Evolutionary conservation across 1,140 invertebrate genomes (phyloP).

Genomic region (Drosophila cardini): DNA sequence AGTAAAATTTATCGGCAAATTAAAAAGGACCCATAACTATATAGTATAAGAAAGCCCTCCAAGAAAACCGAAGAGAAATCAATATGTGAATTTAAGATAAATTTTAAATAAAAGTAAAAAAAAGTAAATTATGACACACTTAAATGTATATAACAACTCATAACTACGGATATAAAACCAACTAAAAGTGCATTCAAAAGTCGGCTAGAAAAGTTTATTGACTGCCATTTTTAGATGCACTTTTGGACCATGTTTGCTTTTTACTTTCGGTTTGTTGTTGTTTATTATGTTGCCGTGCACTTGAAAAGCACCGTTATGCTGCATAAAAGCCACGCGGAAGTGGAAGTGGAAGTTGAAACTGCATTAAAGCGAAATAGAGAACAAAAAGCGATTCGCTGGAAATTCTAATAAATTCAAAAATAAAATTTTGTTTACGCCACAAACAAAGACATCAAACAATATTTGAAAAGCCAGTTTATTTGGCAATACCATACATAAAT

Average conservation of each 20-base stretch:
- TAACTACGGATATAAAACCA: neutral
- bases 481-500: conserved; percentile 21
- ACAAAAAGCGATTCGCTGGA: neutral
- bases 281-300: conserved; percentile 52
- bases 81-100: too few relatives aligned
- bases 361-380: conserved; percentile 28
- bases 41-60: too few relatives aligned
- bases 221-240: conserved; percentile 62
- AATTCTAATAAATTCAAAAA: conserved; percentile 70
- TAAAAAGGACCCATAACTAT: too few relatives aligned
- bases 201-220: neutral
- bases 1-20: too few relatives aligned
- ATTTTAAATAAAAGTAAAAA: too few relatives aligned
- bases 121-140: too few relatives aligned
- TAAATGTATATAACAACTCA: too few relatives aligned
- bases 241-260: conserved; percentile 49
- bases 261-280: conserved; percentile 33
- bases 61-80: too few relatives aligned
- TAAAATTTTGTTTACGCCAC: conserved; percentile 59
- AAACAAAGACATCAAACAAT: conserved; percentile 64
- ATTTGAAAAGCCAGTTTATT: conserved; percentile 56
- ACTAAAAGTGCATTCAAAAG: neutral
- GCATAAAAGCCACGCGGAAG: conserved; percentile 58
- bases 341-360: conserved; percentile 60
- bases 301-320: conserved; percentile 63